These are phyloP conservation scores for Ptychoptera albimana DNA, from an alignment of 2,888 invertebrate genomes.

Conservation along the genomic window DNA sequence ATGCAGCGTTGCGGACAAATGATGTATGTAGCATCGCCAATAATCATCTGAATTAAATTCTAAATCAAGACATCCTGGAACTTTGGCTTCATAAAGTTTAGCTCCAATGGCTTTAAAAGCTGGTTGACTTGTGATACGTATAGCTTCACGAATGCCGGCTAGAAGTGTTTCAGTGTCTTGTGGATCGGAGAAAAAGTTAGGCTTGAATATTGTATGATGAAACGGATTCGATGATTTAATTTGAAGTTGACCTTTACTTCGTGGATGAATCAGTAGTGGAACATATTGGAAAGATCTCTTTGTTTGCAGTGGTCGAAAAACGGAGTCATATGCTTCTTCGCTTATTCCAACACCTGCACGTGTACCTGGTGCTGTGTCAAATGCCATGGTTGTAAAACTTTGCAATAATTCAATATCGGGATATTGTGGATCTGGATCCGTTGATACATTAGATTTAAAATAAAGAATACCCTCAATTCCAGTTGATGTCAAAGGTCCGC, in stretches of 20 bases:
- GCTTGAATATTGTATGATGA: conserved; percentile 40
- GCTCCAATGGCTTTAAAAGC: conserved; percentile 42
- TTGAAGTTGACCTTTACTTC: conserved; percentile 40
- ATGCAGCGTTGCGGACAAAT: conserved; percentile 52
- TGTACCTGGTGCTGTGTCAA: conserved; percentile 27
- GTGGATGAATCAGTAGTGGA: conserved; percentile 40
- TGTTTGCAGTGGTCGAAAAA: conserved; percentile 24
- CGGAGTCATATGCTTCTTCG: conserved; percentile 21
- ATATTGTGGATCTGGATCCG: conserved; percentile 33
- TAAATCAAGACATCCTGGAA: conserved; percentile 41
- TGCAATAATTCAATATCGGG: conserved; percentile 52
- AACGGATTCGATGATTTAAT: conserved; percentile 37
- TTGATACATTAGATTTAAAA: conserved; percentile 39
- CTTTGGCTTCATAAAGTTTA: conserved; percentile 39
- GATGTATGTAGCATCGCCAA: conserved; percentile 49
- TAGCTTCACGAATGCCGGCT: conserved; percentile 42
- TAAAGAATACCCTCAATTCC: conserved; percentile 43
- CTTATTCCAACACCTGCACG: conserved; percentile 32
- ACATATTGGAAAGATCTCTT: conserved; percentile 32
- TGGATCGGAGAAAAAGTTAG: conserved; percentile 41
- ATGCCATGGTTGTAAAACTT: conserved; percentile 37
- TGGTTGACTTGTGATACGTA: conserved; percentile 40
- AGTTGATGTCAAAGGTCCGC: conserved; percentile 36
- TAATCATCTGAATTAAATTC: conserved; percentile 48
- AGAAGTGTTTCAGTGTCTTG: conserved; percentile 48